Evolutionary conservation across 2,888 invertebrate species (phyloP).

Genomic region (Cyclophora punctaria): DNA sequence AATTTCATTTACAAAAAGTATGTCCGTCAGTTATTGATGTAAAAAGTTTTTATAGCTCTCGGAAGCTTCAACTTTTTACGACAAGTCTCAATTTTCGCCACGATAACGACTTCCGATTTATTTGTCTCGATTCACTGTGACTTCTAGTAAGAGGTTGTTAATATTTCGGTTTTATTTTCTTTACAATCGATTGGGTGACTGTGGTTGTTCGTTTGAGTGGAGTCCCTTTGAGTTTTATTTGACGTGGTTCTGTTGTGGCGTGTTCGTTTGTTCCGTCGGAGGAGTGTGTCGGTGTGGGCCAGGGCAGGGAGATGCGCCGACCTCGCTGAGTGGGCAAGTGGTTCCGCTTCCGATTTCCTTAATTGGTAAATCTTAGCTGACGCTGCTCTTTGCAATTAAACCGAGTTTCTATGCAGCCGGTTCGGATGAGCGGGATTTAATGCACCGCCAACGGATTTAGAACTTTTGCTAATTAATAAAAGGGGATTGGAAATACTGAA

Average conservation of each 20-base stretch:
- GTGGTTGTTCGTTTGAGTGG: constrained; percentile 1
- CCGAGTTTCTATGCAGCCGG: constrained; percentile 43
- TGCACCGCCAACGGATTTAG: constrained; percentile 32
- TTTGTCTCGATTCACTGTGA: constrained; percentile 22
- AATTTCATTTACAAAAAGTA: constrained; percentile 22
- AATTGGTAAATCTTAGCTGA: constrained; percentile 73
- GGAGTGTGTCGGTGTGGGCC: constrained; percentile 3
- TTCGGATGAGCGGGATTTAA: constrained; percentile 44
- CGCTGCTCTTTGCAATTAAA: constrained; percentile 65
- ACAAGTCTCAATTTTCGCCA: constrained; percentile 24
- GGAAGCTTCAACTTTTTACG: constrained; percentile 26
- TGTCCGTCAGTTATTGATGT: constrained; percentile 22
- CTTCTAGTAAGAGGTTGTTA: constrained; percentile 14
- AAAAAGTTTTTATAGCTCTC: constrained; percentile 27
- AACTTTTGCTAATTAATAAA: constrained; percentile 28
- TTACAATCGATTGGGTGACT: constrained; percentile 3
- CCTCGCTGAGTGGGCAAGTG: constrained; percentile 50
- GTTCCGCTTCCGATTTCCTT: constrained; percentile 63
- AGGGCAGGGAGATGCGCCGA: constrained; percentile 3
- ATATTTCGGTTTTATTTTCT: constrained; percentile 11
- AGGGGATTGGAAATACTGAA: neutral
- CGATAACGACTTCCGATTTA: constrained; percentile 24
- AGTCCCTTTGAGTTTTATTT: constrained; percentile 18
- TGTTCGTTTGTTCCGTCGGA: constrained; percentile 6
- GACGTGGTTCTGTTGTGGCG: constrained; percentile 10